Evolutionary conservation across 2,113 vertebrate species (phyloP).

Genomic region (Salvelinus fontinalis): DNA sequence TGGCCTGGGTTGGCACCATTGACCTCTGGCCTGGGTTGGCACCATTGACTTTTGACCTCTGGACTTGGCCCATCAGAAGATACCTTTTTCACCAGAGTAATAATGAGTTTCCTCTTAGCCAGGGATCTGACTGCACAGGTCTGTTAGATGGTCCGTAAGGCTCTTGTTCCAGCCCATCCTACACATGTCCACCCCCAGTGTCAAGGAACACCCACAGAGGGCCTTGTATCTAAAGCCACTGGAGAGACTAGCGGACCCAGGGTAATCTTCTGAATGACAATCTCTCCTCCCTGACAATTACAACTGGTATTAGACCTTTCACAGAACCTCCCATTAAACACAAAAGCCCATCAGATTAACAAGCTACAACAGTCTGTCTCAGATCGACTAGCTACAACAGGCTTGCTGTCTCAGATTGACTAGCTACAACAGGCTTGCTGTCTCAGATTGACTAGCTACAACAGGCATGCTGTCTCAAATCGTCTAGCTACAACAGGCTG

Average conservation of each 20-base stretch:
- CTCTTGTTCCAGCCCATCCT: conserved; percentile 42
- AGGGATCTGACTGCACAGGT: neutral
- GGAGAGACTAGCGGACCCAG: conserved; percentile 34
- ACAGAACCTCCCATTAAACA: neutral
- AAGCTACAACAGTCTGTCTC: too few species aligned
- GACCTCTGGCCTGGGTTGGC: too few species aligned
- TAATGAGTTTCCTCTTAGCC: neutral
- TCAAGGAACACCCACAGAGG: conserved; percentile 52
- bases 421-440: too few species aligned
- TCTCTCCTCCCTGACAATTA: conserved; percentile 19
- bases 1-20: too few species aligned
- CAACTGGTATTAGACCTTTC: neutral
- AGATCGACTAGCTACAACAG: too few species aligned
- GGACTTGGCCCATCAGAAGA: neutral
- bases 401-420: too few species aligned
- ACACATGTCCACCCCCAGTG: conserved; percentile 26
- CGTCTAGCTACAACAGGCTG: too few species aligned
- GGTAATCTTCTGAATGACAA: conserved; percentile 18
- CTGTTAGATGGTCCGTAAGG: conserved; percentile 28
- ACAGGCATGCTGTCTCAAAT: too few species aligned
- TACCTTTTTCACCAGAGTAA: conserved; percentile 3
- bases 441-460: too few species aligned
- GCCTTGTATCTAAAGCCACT: neutral
- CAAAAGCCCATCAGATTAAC: conserved; percentile 12
- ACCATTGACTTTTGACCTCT: too few species aligned